These are phyloP conservation scores for Luidia sarsii DNA, from an alignment of 53 echinoderm and acorn worm species.

Conservation along the genomic window DNA sequence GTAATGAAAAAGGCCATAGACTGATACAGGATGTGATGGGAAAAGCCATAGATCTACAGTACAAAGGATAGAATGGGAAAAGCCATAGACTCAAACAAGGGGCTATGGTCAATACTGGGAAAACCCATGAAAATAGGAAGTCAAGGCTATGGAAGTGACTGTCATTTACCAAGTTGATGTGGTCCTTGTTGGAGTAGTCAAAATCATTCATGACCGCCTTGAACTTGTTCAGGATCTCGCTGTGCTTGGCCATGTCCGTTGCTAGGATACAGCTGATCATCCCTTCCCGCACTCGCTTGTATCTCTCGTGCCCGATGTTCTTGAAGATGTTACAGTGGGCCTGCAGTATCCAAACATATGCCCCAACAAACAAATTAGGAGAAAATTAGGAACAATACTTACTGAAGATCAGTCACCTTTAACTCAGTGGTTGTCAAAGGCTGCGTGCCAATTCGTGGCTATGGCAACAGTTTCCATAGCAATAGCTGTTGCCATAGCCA, in stretches of 20 bases:
- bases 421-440: too few species aligned
- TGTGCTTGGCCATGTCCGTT: conserved; percentile 99
- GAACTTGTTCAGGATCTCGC: conserved; percentile 92
- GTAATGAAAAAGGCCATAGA: too few species aligned
- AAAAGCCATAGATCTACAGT: too few species aligned
- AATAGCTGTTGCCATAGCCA: too few species aligned
- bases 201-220: conserved; percentile 70
- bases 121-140: too few species aligned
- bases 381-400: neutral
- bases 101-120: too few species aligned
- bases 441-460: neutral
- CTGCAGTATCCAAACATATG: conserved; percentile 25
- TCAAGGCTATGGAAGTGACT: too few species aligned
- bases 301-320: conserved; percentile 79
- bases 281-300: conserved; percentile 85
- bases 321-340: conserved; percentile 97
- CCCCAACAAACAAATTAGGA: neutral
- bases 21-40: too few species aligned
- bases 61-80: too few species aligned
- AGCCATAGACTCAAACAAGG: too few species aligned
- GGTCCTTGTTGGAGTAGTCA: conserved; percentile 88
- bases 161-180: conserved; percentile 77
- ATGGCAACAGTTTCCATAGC: neutral
- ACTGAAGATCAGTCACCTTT: too few species aligned
- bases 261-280: conserved; percentile 97